phyloP scores from a whole-genome alignment of 2,888 invertebrate species.

The Acrocera orbiculus region DNA sequence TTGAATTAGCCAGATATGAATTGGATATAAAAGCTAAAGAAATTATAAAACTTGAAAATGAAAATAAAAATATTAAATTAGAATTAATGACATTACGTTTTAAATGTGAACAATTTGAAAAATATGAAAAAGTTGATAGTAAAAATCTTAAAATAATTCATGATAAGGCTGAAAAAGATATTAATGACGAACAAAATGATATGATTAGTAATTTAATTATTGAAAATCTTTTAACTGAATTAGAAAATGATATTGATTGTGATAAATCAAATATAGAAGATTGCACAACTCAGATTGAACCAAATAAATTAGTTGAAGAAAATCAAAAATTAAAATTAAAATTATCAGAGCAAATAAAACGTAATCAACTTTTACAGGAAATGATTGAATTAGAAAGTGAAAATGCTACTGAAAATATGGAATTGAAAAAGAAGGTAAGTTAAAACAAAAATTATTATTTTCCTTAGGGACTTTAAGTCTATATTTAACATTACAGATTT shows the following conservation, averaged over 20 bases:
- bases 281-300: conserved; percentile 7
- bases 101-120: conserved; percentile 11
- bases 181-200: conserved; percentile 6
- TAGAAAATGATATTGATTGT: conserved; percentile 7
- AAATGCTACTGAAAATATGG: conserved; percentile 10
- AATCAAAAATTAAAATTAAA: conserved; percentile 12
- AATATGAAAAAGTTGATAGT: conserved; percentile 14
- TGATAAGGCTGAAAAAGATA: conserved; percentile 9
- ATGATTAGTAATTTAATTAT: conserved; percentile 11
- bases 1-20: conserved; percentile 29
- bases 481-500: too few relatives aligned
- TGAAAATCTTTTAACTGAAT: conserved; percentile 11
- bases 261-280: conserved; percentile 4
- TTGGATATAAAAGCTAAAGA: conserved; percentile 28
- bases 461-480: too few relatives aligned
- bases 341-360: conserved; percentile 10
- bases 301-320: conserved; percentile 11
- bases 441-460: too few relatives aligned
- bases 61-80: conserved; percentile 27
- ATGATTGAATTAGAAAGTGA: conserved; percentile 13
- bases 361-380: conserved; percentile 13
- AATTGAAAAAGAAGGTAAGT: conserved; percentile 11
- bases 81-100: conserved; percentile 28
- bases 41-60: conserved; percentile 23
- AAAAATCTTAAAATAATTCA: conserved; percentile 12